Evolutionary conservation across 2,113 vertebrate genomes (phyloP).

Genomic region (Oriolus oriolus): DNA sequence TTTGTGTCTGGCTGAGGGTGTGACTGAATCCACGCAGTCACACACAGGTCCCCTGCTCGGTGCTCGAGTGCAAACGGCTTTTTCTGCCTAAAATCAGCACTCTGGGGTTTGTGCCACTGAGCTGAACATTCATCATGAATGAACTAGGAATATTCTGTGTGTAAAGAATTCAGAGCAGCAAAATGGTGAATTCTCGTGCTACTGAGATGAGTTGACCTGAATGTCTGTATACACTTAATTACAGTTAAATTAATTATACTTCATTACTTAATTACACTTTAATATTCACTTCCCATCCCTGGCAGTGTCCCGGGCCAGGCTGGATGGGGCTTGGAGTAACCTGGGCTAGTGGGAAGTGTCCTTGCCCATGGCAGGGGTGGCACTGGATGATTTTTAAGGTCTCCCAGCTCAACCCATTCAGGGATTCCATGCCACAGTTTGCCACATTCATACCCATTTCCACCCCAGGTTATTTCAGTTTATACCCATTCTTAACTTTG

Average conservation of each 20-base stretch:
- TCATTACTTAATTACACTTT: neutral
- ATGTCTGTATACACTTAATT: neutral
- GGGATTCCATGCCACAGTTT: neutral
- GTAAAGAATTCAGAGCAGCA: neutral
- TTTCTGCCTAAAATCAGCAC: neutral
- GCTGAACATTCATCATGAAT: neutral
- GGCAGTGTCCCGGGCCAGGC: neutral
- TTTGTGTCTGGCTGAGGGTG: constrained; percentile 64
- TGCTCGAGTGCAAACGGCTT: neutral
- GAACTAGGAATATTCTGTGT: neutral
- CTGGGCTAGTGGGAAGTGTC: neutral
- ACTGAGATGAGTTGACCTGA: neutral
- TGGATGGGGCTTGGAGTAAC: neutral
- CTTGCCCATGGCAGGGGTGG: neutral
- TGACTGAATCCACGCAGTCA: constrained; percentile 55
- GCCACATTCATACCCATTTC: neutral
- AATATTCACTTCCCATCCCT: neutral
- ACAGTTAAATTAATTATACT: neutral
- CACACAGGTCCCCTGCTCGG: constrained; percentile 20
- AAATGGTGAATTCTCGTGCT: neutral
- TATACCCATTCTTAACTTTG: neutral
- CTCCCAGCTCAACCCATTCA: neutral
- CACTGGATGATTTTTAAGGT: neutral
- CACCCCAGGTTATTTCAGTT: neutral
- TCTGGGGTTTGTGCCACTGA: neutral